Base-by-base conservation (phyloP, 2,888 invertebrate genomes). In the Meandrusa payeni region DNA sequence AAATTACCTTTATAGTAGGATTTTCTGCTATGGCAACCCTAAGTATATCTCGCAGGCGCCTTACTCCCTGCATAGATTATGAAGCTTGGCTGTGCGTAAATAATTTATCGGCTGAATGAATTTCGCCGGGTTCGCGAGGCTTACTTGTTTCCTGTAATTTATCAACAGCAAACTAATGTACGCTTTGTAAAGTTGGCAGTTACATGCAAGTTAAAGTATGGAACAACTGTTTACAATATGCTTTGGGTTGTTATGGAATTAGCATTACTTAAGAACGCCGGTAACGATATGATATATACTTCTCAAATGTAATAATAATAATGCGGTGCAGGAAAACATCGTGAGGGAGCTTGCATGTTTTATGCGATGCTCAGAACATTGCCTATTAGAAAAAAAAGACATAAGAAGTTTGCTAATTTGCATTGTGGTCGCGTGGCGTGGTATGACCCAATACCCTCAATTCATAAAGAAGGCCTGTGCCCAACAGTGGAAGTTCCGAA, bases 81-180 rank as follows among this genome's bases (percentile, higher is more conserved):
- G 44, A 44, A 38, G 44, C 17, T 38, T 6, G 26, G 32, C 24
- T 44, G 32, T 23, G 32, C 22, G 32, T 44, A 15, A 42, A 42
- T 36, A 42, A 44, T 44, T 38, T 44, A 44, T 44, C 38, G 38
- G 15, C 27, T 5, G 32, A 44, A 44, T 38, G 44, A 38, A 33
- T 44, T 39, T 38, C 7, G 43, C 9, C 32, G 26, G n/a, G 32
- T 44, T 38, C 23, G 32, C 33, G 27, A 17, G 33, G 32, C 27
- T 32, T 13, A 43, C 43, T 13, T 11, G 43, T 38, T 44, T 38
- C 44, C 44, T 39, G 38, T 27, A 33, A 38, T 44, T 44, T 44
- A 44, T 44, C 38, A 44, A 32, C 20, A 2, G 27, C 12, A 13
- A 22, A 33, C 43, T 27, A 44, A 44, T 33, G 26, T 27, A 24